A percentile compares a stretch with the other conserved stretches of the same genome.
Evolutionary conservation across 2,113 vertebrate species (phyloP).

Genomic region (Dromaius novaehollandiae): DNA sequence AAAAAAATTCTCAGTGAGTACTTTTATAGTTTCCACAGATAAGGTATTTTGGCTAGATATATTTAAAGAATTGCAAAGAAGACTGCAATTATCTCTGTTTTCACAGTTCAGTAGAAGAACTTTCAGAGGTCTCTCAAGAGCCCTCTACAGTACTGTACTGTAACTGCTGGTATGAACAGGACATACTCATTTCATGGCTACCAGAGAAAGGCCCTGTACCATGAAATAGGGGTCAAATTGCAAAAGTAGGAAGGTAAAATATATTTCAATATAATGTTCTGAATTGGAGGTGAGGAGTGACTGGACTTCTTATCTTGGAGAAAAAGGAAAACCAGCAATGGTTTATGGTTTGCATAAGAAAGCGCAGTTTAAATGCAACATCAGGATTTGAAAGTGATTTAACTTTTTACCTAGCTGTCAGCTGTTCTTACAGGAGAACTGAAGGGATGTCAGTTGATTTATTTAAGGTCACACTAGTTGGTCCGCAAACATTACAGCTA

Average conservation of each 20-base stretch:
- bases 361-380: background rate
- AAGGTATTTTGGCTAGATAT: background rate
- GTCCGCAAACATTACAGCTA: background rate
- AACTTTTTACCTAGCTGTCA: background rate
- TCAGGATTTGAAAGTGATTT: background rate
- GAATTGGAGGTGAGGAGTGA: background rate
- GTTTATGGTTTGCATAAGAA: background rate
- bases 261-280: background rate
- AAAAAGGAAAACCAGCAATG: background rate
- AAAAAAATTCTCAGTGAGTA: conserved; percentile 7
- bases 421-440: background rate
- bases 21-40: conserved; percentile 5
- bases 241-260: background rate
- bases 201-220: background rate
- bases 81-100: background rate
- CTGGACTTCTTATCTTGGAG: background rate
- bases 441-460: background rate
- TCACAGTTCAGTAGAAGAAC: background rate
- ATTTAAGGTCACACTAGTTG: background rate
- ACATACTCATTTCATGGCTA: background rate
- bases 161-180: background rate
- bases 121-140: background rate
- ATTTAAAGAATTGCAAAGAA: conserved; percentile 10
- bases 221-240: background rate
- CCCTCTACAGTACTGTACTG: background rate